Evolutionary conservation across 2,797 vertebrate species (phyloP), one percentile per base, ranked within the genome.

Genomic region (Trichosurus vulpecula): DNA sequence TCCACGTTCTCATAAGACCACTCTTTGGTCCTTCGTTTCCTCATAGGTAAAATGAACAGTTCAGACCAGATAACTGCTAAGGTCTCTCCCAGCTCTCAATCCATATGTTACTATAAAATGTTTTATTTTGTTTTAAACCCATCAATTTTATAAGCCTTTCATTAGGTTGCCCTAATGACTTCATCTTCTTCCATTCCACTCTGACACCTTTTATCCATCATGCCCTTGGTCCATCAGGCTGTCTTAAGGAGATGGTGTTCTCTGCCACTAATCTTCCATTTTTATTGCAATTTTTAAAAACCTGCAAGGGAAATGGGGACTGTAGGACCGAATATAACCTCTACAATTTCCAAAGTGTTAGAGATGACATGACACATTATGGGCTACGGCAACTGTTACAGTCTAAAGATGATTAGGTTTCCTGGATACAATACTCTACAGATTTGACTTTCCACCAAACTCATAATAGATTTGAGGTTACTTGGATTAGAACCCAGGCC

Each of bases 371-470:
- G 97, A 97, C 94, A 96, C 66, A 94, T 97, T 95, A 95, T 93
- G 95, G 97, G 96, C 96, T 96, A 56, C 0, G 0, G 57, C 93
- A 91, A 51, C 55, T 95, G 31, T 61, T 95, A 74, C 51, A 29
- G 6, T 95, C 89, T 94, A 54, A 96, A 94, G 95, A 95, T 91
- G 93, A 97, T 97, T 96, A 58, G 93, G 52, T 97, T 97, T 96
- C 91, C 91, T 95, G 97, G 94, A 93, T 89, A 91, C 94, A 96
- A 93, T 54, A 6, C 55, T 91, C 51, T 94, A 91, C 96, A 95
- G 94, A 97, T 96, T 93, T 96, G 87, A 97, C 92, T 97, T 94
- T 61, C 51, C 22, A 94, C 96, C 93, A 98, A 97, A 95, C 54
- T 96, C 92, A 96, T 96, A 97, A 96, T 35, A 96, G 87, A 94